Evolutionary conservation across 2,113 vertebrate genomes (phyloP).

Genomic region (Cyanoderma ruficeps): DNA sequence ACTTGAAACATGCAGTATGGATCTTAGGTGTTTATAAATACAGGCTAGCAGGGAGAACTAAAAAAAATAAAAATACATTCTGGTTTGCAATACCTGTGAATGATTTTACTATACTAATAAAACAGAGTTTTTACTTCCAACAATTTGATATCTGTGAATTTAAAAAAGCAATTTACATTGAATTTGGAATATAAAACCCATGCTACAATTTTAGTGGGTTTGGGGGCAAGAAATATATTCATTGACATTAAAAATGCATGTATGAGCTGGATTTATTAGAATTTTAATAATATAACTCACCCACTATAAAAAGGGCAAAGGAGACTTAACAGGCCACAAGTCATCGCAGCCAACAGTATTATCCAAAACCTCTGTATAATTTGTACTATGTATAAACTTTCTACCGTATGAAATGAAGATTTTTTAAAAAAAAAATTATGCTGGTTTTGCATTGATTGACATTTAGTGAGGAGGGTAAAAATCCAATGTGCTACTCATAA

Average conservation of each 20-base stretch:
- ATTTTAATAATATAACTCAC: neutral
- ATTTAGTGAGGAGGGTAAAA: neutral
- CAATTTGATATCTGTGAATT: neutral
- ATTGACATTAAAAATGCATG: neutral
- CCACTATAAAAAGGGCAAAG: neutral
- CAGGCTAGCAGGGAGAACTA: neutral
- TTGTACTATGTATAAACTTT: neutral
- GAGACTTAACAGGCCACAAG: neutral
- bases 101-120: neutral
- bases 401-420: neutral
- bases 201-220: neutral
- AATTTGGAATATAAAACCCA: neutral
- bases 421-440: neutral
- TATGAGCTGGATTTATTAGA: neutral
- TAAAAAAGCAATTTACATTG: neutral
- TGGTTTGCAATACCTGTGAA: neutral
- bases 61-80: neutral
- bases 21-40: constrained; percentile 25
- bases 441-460: neutral
- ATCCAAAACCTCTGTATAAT: neutral
- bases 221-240: neutral
- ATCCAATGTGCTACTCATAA: neutral
- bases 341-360: neutral
- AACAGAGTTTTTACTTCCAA: neutral
- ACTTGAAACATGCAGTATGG: neutral